Evolutionary conservation across 2,797 vertebrate genomes (phyloP), one percentile per base, ranked within the genome.

Genomic region (Lagodon rhomboides): DNA sequence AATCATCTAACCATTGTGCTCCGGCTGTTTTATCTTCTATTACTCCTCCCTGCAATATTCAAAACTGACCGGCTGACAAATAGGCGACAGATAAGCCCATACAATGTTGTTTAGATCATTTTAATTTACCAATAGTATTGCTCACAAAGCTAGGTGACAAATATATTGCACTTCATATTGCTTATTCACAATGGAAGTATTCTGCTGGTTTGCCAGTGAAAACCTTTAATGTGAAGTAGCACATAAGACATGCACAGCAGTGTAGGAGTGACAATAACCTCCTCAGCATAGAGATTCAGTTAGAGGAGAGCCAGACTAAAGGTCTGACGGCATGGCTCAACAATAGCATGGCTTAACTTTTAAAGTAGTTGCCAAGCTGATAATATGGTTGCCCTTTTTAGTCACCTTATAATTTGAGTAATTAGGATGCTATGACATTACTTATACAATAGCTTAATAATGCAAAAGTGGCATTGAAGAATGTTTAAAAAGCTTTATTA

Each of bases 201-300:
- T 27, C 60, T 4, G 1, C 50, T 58, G 18, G 2, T 65, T 50
- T 20, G 15, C 30, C 9, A 17, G 8, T 59, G 23, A 12, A 77
- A 27, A 47, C 34, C 59, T 64, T 30, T 23, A 68, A 25, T 38
- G 41, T 41, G 25, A 72, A 60, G 34, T n/a, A 34, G 25, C 30
- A 23, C 7, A 44, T 12, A 27, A 27, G 25, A 15, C 23, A 77
- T 20, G 41, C 25, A 59, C 11, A 15, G 18, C 8, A 16, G 34
- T 0, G 3, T 11, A 20, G 30, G 8, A 61, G 9, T 71, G 30
- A 50, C 59, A 38, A 43, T 20, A 27, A 62, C n/a, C n/a, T 49
- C 18, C 20, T 61, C 22, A 75, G 5, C 27, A 34, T 12, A 66
- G 50, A 67, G 17, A 46, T 56, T 66, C 25, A 53, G 61, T 43